Conservation (phyloP, 2,797 vertebrate genomes). For the Thunnus albacares region DNA sequence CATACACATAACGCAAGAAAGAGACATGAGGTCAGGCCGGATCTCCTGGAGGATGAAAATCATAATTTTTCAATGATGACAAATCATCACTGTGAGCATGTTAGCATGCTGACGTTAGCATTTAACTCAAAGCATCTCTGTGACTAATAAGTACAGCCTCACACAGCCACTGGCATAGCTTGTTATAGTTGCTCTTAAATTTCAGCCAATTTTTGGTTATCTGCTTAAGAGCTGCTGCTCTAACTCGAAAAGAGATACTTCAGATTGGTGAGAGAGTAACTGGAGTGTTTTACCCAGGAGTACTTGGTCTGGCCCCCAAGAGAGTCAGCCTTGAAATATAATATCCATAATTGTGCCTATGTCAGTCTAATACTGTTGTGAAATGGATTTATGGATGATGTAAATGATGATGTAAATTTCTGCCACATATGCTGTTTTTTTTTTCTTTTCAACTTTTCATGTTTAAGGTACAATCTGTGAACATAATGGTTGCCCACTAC, state of each 20-base stretch:
- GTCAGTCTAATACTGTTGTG: not conserved
- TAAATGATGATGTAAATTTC: too few relatives aligned
- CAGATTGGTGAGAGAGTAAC: constrained; percentile 5
- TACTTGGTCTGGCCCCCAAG: not conserved
- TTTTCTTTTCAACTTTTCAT: too few relatives aligned
- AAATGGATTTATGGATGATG: too few relatives aligned
- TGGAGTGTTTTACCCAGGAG: not conserved
- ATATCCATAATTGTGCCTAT: not conserved
- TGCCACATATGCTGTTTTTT: too few relatives aligned
- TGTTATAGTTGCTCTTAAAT: not conserved
- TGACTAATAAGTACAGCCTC: too few relatives aligned
- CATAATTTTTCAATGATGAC: not conserved
- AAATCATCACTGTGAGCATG: not conserved
- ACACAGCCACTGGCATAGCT: not conserved
- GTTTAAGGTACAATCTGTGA: too few relatives aligned
- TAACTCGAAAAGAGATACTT: constrained; percentile 1
- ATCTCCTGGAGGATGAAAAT: not conserved
- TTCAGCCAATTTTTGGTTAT: not conserved
- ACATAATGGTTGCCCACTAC: too few relatives aligned
- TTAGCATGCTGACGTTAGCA: not conserved
- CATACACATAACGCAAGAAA: too few relatives aligned
- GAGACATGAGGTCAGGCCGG: too few relatives aligned
- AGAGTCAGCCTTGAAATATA: not conserved
- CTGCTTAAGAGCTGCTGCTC: constrained; percentile 11
- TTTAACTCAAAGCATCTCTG: not conserved